A percentile compares a stretch with the other conserved stretches of the same genome.
These are phyloP conservation scores for Dioctria linearis DNA, from an alignment of 2,888 invertebrate genomes.

Conservation along the genomic window DNA sequence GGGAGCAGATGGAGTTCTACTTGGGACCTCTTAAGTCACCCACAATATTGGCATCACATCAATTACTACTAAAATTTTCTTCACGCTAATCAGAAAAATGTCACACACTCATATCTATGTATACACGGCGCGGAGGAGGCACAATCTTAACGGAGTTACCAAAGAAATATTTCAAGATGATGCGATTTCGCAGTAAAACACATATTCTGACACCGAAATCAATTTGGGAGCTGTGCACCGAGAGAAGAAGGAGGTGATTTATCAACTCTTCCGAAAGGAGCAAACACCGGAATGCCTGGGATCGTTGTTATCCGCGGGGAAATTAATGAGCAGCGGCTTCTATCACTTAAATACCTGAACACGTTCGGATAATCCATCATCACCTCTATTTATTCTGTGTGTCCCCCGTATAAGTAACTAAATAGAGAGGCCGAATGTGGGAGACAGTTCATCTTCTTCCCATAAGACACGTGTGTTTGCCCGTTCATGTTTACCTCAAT, in stretches of 20 bases:
- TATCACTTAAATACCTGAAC: slow-evolving; percentile 57
- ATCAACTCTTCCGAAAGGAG: slow-evolving; percentile 44
- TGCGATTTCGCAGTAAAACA: slow-evolving; percentile 19
- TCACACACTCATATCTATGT: not conserved
- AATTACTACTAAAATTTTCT: too few species aligned
- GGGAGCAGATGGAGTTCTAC: not conserved
- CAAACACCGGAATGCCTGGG: slow-evolving; percentile 19
- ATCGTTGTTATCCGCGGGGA: slow-evolving; percentile 42
- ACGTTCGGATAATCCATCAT: slow-evolving; percentile 58
- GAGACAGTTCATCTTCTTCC: slow-evolving; percentile 34
- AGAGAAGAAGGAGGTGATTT: slow-evolving; percentile 34
- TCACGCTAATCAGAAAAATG: too few species aligned
- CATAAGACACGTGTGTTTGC: slow-evolving; percentile 49
- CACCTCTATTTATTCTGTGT: slow-evolving; percentile 38
- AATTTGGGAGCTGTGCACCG: slow-evolving; percentile 30
- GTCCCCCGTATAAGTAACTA: slow-evolving; percentile 40
- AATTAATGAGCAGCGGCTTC: slow-evolving; percentile 53
- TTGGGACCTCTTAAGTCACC: not conserved
- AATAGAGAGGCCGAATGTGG: slow-evolving; percentile 42
- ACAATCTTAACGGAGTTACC: not conserved
- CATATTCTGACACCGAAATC: slow-evolving; percentile 50
- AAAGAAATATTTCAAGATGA: slow-evolving; percentile 14
- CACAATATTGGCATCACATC: too few species aligned
- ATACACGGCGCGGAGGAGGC: not conserved
- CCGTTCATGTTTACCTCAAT: slow-evolving; percentile 39